Percentiles rank a stretch among this genome's conserved stretches.
These are phyloP conservation scores for Teleogryllus oceanicus DNA, from an alignment of 2,888 invertebrate species.

Conservation along the genomic window DNA sequence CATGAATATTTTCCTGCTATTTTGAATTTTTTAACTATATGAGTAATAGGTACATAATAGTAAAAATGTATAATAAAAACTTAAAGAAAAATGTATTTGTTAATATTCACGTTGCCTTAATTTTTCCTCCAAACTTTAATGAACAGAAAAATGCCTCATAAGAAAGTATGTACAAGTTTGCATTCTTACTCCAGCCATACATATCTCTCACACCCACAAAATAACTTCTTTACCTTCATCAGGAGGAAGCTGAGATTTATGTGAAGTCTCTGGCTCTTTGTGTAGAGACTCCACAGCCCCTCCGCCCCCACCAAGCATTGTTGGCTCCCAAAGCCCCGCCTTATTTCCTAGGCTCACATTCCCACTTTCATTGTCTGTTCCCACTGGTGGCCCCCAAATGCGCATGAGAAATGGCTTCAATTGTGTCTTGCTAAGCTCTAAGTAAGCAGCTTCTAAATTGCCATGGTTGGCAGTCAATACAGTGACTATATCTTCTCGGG, in stretches of 20 bases:
- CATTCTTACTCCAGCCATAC: too few species aligned
- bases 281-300: conserved; percentile 18
- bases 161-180: too few species aligned
- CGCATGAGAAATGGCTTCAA: conserved; percentile 75
- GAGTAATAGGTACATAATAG: too few species aligned
- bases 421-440: conserved; percentile 70
- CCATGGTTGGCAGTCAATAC: conserved; percentile 69
- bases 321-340: neutral
- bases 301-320: neutral
- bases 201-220: too few species aligned
- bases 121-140: too few species aligned
- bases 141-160: too few species aligned
- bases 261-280: conserved; percentile 24
- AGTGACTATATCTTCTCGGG: conserved; percentile 67
- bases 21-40: too few species aligned
- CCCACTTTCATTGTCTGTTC: conserved; percentile 64
- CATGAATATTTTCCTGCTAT: too few species aligned
- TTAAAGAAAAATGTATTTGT: too few species aligned
- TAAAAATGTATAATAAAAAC: too few species aligned
- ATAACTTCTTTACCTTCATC: conserved; percentile 33
- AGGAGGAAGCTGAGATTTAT: conserved; percentile 26
- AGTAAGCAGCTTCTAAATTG: conserved; percentile 65
- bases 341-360: conserved; percentile 37
- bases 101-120: too few species aligned
- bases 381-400: conserved; percentile 70